These are phyloP conservation scores for Miniopterus natalensis DNA, from an alignment of 2,113 vertebrate genomes.

Conservation along the genomic window DNA sequence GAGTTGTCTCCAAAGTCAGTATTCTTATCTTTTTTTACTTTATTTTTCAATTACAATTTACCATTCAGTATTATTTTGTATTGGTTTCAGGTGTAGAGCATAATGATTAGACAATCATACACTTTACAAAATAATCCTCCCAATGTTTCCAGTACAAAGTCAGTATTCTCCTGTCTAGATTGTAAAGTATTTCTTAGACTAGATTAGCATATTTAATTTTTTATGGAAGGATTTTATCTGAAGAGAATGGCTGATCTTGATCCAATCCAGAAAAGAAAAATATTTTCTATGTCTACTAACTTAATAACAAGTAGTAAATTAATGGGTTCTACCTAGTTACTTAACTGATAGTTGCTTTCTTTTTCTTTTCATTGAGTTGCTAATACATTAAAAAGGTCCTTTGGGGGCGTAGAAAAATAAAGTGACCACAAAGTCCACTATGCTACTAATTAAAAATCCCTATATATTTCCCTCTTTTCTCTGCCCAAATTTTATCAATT, in stretches of 20 bases:
- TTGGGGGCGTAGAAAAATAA: not conserved
- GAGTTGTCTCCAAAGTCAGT: not conserved
- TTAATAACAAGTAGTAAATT: conserved; percentile 49
- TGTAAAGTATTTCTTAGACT: not conserved
- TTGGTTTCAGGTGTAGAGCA: not conserved
- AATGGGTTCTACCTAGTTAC: not conserved
- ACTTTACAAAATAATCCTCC: not conserved
- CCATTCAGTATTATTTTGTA: not conserved
- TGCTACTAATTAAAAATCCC: not conserved
- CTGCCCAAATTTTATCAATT: conserved; percentile 47
- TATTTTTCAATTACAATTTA: not conserved
- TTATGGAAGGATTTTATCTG: conserved; percentile 26
- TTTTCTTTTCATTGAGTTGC: not conserved
- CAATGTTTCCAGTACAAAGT: not conserved
- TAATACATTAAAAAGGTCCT: conserved; percentile 41
- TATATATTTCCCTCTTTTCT: not conserved
- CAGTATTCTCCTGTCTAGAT: not conserved
- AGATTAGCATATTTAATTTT: not conserved
- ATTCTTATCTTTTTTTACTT: not conserved
- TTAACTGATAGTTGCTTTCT: conserved; percentile 24
- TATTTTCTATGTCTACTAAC: not conserved
- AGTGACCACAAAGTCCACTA: not conserved
- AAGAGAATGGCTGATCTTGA: conserved; percentile 24
- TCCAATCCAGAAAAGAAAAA: not conserved
- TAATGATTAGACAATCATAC: not conserved